phyloP scores from a whole-genome alignment of 1,140 invertebrate species.

The Drosophila persimilis region DNA sequence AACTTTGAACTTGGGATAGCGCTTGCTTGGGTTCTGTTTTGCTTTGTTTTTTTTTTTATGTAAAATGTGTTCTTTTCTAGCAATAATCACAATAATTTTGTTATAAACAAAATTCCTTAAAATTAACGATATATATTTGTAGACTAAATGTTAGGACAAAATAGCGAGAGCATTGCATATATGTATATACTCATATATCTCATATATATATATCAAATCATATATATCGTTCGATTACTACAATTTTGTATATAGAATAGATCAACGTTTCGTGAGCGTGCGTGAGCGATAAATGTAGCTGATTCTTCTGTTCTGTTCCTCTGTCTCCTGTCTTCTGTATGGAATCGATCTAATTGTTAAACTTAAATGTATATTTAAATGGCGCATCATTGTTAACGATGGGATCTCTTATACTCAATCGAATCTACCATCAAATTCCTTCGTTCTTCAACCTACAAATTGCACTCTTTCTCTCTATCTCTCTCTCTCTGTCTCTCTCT shows the following conservation, averaged over 20 bases:
- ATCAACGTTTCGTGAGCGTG: conserved; percentile 67
- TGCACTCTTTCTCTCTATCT: conserved; percentile 61
- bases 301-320: conserved; percentile 6
- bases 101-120: conserved; percentile 81
- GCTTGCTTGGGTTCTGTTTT: conserved; percentile 55
- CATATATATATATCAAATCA: conserved; percentile 37
- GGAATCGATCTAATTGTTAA: conserved; percentile 52
- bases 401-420: conserved; percentile 19
- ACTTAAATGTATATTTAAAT: conserved; percentile 76
- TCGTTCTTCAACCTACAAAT: conserved; percentile 72
- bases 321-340: conserved; percentile 8
- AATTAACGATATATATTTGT: conserved; percentile 74
- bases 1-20: conserved; percentile 75
- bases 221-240: conserved; percentile 69
- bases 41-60: conserved; percentile 41
- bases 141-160: conserved; percentile 79
- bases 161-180: conserved; percentile 69
- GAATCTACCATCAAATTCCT: not conserved
- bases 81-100: conserved; percentile 82
- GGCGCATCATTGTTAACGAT: conserved; percentile 74
- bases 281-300: conserved; percentile 35
- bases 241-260: conserved; percentile 49
- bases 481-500: conserved; percentile 3
- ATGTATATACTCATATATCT: conserved; percentile 42
- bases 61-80: conserved; percentile 82